A percentile compares a stretch with the other conserved stretches of the same genome.
Evolutionary conservation across 2,113 vertebrate species (phyloP).

Genomic region (Eolophus roseicapilla): DNA sequence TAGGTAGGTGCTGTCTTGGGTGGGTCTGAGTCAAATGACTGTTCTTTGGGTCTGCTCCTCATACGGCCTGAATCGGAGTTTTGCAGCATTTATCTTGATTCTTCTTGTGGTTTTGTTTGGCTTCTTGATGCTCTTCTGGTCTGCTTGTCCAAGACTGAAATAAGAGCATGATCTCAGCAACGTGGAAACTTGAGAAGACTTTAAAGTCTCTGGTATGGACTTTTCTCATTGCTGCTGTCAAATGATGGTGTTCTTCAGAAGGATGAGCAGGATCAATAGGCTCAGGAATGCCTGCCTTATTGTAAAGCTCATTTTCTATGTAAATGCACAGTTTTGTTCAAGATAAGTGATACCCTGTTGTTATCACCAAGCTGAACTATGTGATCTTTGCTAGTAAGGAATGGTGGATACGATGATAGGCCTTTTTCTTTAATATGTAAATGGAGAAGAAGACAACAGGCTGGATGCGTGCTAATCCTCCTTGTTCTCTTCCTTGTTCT

Average conservation of each 20-base stretch:
- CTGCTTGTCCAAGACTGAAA: neutral
- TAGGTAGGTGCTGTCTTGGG: neutral
- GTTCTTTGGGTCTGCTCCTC: neutral
- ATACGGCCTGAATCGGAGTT: accelerated
- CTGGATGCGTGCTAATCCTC: neutral
- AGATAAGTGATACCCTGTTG: neutral
- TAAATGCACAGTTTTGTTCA: neutral
- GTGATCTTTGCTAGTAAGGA: neutral
- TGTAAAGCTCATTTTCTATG: neutral
- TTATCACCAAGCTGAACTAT: neutral
- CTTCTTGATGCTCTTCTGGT: neutral
- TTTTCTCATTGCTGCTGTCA: neutral
- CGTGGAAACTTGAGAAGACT: neutral
- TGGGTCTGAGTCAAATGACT: neutral
- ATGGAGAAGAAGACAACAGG: neutral
- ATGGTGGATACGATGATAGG: neutral
- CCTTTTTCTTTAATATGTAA: neutral
- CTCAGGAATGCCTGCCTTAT: neutral
- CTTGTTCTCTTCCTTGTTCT: neutral
- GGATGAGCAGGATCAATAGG: neutral
- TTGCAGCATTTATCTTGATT: neutral
- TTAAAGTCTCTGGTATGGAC: neutral
- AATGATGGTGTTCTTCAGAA: neutral
- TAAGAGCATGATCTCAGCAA: neutral
- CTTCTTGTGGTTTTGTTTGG: neutral